phyloP scores from a whole-genome alignment of 2,888 invertebrate genomes.

The Helicoverpa assulta region DNA sequence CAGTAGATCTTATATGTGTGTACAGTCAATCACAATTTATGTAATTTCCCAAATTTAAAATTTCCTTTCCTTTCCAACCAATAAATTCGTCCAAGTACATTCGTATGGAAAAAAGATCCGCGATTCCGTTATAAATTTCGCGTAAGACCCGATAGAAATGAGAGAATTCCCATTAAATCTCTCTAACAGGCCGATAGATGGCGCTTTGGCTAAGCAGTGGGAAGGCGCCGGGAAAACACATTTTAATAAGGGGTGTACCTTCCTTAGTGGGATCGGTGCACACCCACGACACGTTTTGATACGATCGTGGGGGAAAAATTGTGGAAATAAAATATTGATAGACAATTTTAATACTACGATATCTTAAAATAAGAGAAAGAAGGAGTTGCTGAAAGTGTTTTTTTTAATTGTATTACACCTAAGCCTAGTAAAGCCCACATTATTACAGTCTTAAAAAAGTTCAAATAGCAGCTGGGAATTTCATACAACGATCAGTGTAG shows the following conservation, averaged over 20 bases:
- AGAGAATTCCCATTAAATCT: conserved; percentile 86
- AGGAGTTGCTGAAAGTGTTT: no score
- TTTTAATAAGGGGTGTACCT: conserved; percentile 82
- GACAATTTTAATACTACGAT: not conserved
- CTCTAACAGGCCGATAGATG: conserved; percentile 84
- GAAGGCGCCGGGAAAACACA: conserved; percentile 81
- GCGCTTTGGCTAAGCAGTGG: conserved; percentile 79
- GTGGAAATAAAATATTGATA: not conserved
- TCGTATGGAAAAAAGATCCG: conserved; percentile 86
- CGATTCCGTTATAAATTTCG: conserved; percentile 81
- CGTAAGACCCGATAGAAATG: conserved; percentile 87
- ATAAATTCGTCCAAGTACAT: conserved; percentile 80
- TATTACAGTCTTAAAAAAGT: no score
- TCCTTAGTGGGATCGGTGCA: conserved; percentile 61
- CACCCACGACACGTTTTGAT: conserved; percentile 66
- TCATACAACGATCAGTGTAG: no score
- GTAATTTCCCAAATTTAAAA: conserved; percentile 57
- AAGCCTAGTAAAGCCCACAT: no score
- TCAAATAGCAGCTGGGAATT: no score
- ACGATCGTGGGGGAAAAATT: conserved; percentile 46
- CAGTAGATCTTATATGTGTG: not conserved
- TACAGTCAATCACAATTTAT: conserved; percentile 33
- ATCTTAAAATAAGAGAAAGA: no score
- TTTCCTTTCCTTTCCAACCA: conserved; percentile 65
- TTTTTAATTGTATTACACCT: no score